Base-by-base conservation (phyloP, 2,797 vertebrate genomes). In the Acridotheres tristis region DNA sequence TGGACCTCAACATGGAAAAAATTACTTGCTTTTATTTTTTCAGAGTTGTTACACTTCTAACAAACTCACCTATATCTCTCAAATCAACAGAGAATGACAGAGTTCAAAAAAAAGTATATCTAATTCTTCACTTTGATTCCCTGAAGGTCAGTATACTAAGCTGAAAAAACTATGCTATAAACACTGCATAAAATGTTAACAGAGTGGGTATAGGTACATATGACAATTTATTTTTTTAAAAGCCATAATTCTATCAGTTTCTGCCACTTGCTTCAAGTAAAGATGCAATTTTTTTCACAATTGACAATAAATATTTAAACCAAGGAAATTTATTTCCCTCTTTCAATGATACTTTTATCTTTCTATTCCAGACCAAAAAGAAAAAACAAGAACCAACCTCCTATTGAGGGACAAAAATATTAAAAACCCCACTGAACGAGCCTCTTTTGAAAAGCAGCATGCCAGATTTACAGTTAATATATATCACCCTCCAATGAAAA, bases 371-470 rank as follows among this genome's bases (percentile, higher is more conserved):
- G 59, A 36, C 9, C 8, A 53, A 42, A 68, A 20, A 10, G 27
- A 36, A 9, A 45, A 55, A 50, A 43, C 10, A 45, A 22, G 32
- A 50, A 29, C 2, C 6, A 57, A 34, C 4, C 7, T 38, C 45
- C 16, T 51, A n/a, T 1, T 42, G 26, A 67, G 21, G 27, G 18
- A 71, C 27, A 80, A 87, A 82, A 83, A 18, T 36, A 53, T 9
- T 47, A 29, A 51, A 57, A 66, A 5, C 0, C 3, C 16, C 3
- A 8, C 26, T 11, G 9, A 9, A 34, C 7, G 2, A 57, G 21
- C 14, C 45, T 36, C 13, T 48, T 80, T 82, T 85, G 11, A 85
- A 89, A 89, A n/a, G 22, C 25, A 83, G 9, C 34, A 23, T 16
- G 10, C 23, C 26, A 71, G 22, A 43, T 57, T 74, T 84, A 57